Conservation (phyloP, 1,140 invertebrate species). For the Ostrea denselamellosa region DNA sequence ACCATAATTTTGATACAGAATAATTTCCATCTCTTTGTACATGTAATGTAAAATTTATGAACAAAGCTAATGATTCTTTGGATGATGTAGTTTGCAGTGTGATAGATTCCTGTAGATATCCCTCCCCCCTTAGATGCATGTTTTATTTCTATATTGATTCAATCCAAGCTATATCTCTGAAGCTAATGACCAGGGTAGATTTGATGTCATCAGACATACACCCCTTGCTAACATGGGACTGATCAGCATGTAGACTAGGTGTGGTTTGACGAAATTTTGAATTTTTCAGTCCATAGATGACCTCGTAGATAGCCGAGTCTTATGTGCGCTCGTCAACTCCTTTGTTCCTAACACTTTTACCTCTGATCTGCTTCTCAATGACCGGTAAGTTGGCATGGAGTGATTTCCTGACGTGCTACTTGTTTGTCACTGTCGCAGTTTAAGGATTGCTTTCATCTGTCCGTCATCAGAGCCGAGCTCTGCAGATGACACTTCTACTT, state of each 20-base stretch:
- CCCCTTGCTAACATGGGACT: background rate
- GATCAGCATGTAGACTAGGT: background rate
- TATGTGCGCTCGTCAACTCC: slow-evolving; percentile 77
- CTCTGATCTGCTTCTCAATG: slow-evolving; percentile 77
- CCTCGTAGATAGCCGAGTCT: slow-evolving; percentile 75
- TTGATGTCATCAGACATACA: background rate
- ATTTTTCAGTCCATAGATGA: slow-evolving; percentile 74
- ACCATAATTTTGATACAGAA: no score
- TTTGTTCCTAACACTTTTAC: slow-evolving; percentile 77
- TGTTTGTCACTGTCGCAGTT: no score
- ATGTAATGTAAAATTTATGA: no score
- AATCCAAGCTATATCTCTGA: background rate
- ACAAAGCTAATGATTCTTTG: background rate
- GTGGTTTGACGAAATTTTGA: background rate
- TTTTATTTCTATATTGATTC: no score
- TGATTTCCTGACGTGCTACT: no score
- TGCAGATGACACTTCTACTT: no score
- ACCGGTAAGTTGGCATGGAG: slow-evolving; percentile 67
- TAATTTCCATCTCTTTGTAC: no score
- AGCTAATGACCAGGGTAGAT: background rate
- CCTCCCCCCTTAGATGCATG: background rate
- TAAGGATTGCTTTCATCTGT: no score
- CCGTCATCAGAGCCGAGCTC: no score
- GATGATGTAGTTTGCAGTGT: background rate
- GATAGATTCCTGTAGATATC: background rate